Percentiles rank a stretch among this genome's conserved stretches.
Evolutionary conservation across 2,888 invertebrate genomes (phyloP).

Genomic region (Andrena chrysosceles): DNA sequence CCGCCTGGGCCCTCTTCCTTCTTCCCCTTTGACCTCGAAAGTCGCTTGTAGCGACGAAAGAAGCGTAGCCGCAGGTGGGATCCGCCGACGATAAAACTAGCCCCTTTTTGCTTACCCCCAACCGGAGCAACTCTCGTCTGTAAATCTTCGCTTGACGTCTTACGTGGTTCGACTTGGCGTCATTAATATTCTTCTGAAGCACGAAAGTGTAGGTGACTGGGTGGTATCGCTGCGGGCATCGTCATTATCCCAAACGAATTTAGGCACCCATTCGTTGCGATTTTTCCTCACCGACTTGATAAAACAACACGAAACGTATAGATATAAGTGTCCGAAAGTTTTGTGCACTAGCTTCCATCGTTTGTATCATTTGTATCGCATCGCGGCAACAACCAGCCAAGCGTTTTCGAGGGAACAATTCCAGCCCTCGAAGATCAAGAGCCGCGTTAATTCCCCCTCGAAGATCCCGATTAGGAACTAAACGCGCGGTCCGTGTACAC

Average conservation of each 20-base stretch:
- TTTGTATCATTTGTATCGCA: background rate
- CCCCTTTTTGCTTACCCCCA: conserved; percentile 56
- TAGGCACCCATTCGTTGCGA: background rate
- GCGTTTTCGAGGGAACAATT: conserved; percentile 23
- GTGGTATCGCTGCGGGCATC: too few species aligned
- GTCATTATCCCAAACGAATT: background rate
- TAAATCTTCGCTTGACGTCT: conserved; percentile 59
- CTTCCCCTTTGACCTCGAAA: conserved; percentile 45
- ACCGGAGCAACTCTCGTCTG: conserved; percentile 15
- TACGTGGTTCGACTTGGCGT: conserved; percentile 59
- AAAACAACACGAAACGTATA: background rate
- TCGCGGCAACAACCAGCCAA: background rate
- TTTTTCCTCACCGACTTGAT: background rate
- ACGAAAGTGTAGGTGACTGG: too few species aligned
- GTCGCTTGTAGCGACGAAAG: conserved; percentile 19
- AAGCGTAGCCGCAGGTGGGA: conserved; percentile 58
- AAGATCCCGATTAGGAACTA: conserved; percentile 55
- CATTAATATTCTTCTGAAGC: conserved; percentile 69
- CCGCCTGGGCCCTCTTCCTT: conserved; percentile 9
- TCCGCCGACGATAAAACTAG: conserved; percentile 63
- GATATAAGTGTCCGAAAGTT: background rate
- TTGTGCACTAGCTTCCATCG: background rate
- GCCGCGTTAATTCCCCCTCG: conserved; percentile 42
- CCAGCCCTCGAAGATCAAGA: conserved; percentile 38
- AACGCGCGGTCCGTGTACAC: conserved; percentile 52